Conservation (phyloP, 2,888 invertebrate species). For the Arge pagana region DNA sequence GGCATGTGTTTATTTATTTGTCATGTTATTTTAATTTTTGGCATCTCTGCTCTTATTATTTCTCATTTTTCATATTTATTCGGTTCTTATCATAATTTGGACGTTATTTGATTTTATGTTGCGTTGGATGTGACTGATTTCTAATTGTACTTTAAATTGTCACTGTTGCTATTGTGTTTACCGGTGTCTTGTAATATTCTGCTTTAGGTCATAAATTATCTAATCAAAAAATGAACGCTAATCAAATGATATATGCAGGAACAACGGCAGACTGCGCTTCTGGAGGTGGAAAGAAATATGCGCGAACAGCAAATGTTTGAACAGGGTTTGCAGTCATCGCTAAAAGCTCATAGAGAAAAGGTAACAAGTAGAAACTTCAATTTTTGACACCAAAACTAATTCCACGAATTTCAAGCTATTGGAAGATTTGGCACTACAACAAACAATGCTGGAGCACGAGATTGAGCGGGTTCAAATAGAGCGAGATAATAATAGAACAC, state of each 20-base stretch:
- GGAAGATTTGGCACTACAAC: constrained; percentile 65
- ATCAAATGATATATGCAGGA: constrained; percentile 54
- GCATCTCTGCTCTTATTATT: too few relatives aligned
- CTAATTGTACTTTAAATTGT: constrained; percentile 5
- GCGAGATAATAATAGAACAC: constrained; percentile 61
- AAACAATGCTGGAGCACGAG: constrained; percentile 69
- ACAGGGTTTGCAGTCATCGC: constrained; percentile 66
- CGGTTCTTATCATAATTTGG: background rate
- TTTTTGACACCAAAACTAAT: constrained; percentile 4
- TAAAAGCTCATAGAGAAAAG: constrained; percentile 68
- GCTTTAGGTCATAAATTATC: too few relatives aligned
- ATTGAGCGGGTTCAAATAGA: constrained; percentile 71
- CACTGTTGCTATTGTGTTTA: background rate
- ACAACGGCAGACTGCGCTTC: constrained; percentile 61
- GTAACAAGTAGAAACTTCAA: constrained; percentile 51
- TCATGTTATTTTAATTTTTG: constrained; percentile 14
- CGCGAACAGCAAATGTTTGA: constrained; percentile 69
- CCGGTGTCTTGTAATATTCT: background rate
- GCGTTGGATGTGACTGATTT: too few relatives aligned
- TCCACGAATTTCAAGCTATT: constrained; percentile 56
- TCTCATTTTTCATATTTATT: background rate
- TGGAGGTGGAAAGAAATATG: constrained; percentile 68
- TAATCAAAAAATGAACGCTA: too few relatives aligned
- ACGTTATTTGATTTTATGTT: too few relatives aligned
- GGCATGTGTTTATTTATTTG: constrained; percentile 60